Percentiles rank a stretch among this genome's conserved stretches.
These are phyloP conservation scores for Andrena hattorfiana DNA, from an alignment of 2,888 invertebrate species.

Conservation along the genomic window DNA sequence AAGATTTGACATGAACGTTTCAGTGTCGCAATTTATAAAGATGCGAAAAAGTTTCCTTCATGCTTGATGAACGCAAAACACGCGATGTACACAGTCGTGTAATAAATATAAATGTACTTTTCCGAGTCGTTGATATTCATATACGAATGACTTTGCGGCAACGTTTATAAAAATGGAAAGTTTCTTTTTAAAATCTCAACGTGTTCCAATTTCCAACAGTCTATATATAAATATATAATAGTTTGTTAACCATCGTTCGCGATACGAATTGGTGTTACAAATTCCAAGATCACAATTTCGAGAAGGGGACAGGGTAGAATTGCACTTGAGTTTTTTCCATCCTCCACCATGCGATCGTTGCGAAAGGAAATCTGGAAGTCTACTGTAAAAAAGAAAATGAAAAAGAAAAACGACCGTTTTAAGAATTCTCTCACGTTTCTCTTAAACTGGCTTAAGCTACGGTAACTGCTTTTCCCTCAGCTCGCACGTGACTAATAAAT, in stretches of 20 bases:
- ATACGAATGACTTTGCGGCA: constrained; percentile 37
- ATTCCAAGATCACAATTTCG: constrained; percentile 42
- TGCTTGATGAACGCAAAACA: constrained; percentile 26
- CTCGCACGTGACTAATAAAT: constrained; percentile 56
- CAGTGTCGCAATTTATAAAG: constrained; percentile 34
- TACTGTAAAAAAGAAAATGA: constrained; percentile 39
- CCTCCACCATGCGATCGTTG: constrained; percentile 18
- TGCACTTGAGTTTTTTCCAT: constrained; percentile 56
- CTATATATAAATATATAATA: constrained; percentile 27
- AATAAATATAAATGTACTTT: constrained; percentile 54
- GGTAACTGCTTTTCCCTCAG: constrained; percentile 70
- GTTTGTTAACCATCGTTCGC: constrained; percentile 27
- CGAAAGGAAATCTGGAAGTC: constrained; percentile 23
- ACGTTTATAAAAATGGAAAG: constrained; percentile 23
- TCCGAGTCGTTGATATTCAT: constrained; percentile 17
- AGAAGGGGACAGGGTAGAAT: constrained; percentile 52
- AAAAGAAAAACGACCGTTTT: constrained; percentile 14
- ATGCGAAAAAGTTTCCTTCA: constrained; percentile 10
- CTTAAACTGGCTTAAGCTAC: constrained; percentile 65
- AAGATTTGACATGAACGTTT: constrained; percentile 12
- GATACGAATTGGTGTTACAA: constrained; percentile 10
- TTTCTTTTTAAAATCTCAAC: constrained; percentile 44
- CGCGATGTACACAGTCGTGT: constrained; percentile 36
- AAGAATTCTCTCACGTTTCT: constrained; percentile 44
- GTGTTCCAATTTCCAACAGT: constrained; percentile 38